A percentile compares a stretch with the other conserved stretches of the same genome.
phyloP scores from a whole-genome alignment of 1,140 invertebrate genomes.

The Eriosoma lanigerum region DNA sequence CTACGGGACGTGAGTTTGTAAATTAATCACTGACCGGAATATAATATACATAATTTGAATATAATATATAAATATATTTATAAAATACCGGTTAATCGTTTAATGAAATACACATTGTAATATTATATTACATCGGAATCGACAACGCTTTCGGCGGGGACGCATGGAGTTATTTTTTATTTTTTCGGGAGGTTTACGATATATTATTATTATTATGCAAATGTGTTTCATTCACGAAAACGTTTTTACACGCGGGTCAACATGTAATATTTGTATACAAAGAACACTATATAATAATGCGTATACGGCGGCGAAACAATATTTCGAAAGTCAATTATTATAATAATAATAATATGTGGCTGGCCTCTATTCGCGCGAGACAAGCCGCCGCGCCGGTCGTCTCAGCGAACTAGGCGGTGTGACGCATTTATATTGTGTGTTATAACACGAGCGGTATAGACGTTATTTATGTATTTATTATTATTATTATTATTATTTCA shows the following conservation, averaged over 20 bases:
- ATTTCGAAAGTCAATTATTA: neutral
- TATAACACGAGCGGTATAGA: too few relatives aligned
- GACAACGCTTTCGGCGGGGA: neutral
- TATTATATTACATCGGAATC: too few relatives aligned
- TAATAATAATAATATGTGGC: neutral
- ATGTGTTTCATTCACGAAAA: constrained; percentile 18
- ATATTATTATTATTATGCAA: constrained; percentile 12
- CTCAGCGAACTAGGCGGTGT: neutral
- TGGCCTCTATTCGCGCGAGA: neutral
- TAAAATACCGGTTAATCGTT: neutral
- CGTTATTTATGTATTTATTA: too few relatives aligned
- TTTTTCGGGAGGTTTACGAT: neutral
- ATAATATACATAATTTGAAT: too few relatives aligned
- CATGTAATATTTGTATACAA: neutral
- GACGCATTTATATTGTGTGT: neutral
- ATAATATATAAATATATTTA: too few relatives aligned
- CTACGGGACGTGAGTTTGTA: neutral
- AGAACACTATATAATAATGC: neutral
- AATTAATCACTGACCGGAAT: neutral
- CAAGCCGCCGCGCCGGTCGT: neutral
- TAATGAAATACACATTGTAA: neutral
- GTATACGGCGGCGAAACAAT: neutral
- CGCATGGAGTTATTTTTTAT: neutral
- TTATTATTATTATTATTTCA: too few relatives aligned
- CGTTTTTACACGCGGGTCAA: neutral